phyloP scores from a whole-genome alignment of 2,113 vertebrate species.

The Cnemophilus loriae region DNA sequence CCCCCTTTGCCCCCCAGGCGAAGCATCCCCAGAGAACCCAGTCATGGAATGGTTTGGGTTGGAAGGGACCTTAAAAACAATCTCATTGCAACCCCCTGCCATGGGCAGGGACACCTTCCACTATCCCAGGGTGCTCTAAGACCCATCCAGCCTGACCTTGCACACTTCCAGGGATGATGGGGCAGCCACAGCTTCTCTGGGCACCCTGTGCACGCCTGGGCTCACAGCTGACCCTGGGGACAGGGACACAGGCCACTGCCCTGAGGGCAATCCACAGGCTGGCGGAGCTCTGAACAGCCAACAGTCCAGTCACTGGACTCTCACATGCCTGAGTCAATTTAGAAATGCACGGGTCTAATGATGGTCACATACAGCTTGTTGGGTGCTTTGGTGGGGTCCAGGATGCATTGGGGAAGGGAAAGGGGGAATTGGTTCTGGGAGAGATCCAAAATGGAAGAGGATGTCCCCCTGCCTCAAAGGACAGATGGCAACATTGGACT shows the following conservation, averaged over 20 bases:
- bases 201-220: not conserved
- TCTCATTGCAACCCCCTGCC: not conserved
- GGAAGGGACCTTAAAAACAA: not conserved
- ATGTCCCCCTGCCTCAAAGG: constrained; percentile 2
- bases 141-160: accelerated
- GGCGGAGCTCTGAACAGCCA: not conserved
- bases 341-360: accelerated
- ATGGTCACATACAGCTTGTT: not conserved
- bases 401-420: not conserved
- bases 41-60: not conserved
- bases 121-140: accelerated
- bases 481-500: constrained; percentile 57
- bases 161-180: not conserved
- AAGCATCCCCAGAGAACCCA: not conserved
- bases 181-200: not conserved
- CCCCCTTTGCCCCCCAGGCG: accelerated
- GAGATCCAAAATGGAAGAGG: not conserved
- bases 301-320: accelerated
- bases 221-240: not conserved
- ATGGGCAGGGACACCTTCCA: not conserved
- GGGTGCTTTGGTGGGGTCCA: not conserved
- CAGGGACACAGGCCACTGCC: not conserved
- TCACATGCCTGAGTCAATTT: accelerated
- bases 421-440: not conserved
- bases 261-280: not conserved